These are phyloP conservation scores for Eueremaeus valkanovi DNA, from an alignment of 2,888 invertebrate genomes.

Conservation along the genomic window DNA sequence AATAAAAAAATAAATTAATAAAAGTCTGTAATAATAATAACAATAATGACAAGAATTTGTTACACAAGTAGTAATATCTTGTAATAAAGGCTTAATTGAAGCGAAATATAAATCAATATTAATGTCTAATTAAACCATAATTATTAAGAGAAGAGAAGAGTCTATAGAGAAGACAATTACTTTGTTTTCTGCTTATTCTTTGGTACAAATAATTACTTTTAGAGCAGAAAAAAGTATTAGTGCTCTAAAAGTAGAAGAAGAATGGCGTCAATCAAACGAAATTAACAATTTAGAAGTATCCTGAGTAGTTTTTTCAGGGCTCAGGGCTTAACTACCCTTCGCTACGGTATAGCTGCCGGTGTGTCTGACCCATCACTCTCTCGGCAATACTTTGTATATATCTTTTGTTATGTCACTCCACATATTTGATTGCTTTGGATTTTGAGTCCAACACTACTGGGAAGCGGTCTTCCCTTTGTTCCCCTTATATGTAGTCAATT, in stretches of 20 bases:
- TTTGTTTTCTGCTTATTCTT: not conserved
- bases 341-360: not conserved
- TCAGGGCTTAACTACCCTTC: not conserved
- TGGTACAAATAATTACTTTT: not conserved
- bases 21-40: not conserved
- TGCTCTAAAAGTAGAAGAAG: not conserved
- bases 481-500: not conserved
- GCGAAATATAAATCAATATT: not conserved
- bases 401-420: slow-evolving; percentile 12
- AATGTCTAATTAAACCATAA: not conserved
- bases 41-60: not conserved
- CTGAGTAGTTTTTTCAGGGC: not conserved
- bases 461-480: not conserved
- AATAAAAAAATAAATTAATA: not conserved
- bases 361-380: not conserved
- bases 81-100: not conserved
- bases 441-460: not conserved
- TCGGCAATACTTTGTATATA: not conserved
- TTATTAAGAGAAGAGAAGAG: not conserved
- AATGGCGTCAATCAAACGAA: slow-evolving; percentile 20
- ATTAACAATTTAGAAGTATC: not conserved
- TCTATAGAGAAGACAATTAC: not conserved
- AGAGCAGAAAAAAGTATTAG: not conserved
- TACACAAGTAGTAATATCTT: not conserved
- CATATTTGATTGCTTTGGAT: slow-evolving; percentile 16